These are phyloP conservation scores for Thinocorus orbignyianus DNA, from an alignment of 2,113 vertebrate genomes.

Conservation along the genomic window DNA sequence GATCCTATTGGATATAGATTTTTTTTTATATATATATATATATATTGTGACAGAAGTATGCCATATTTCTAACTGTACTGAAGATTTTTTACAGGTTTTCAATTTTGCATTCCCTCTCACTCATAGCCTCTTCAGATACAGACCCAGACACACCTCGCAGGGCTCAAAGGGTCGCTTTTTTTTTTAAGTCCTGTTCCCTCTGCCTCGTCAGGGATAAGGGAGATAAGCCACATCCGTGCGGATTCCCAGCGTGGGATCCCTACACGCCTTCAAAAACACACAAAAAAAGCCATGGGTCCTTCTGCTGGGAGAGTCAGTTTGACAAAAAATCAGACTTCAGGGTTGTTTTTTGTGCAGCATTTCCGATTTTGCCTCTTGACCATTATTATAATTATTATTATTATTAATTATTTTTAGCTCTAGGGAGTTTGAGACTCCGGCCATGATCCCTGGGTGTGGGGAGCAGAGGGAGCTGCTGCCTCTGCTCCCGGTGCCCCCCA, in stretches of 20 bases:
- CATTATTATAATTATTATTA: not conserved
- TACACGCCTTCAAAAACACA: not conserved
- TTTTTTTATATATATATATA: not conserved
- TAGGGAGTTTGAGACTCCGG: not conserved
- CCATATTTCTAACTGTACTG: conserved; percentile 72
- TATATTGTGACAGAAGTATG: conserved; percentile 66
- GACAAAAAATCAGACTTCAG: not conserved
- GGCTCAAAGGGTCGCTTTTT: conserved; percentile 9
- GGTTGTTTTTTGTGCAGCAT: not conserved
- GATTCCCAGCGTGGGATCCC: not conserved
- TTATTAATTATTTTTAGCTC: not conserved
- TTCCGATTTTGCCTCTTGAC: conserved; percentile 4
- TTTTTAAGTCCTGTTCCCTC: not conserved
- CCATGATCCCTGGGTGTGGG: not conserved
- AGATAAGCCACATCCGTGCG: not conserved
- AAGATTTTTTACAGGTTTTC: conserved; percentile 66
- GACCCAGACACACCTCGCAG: not conserved
- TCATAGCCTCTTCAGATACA: conserved; percentile 17
- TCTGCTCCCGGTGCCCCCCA: not conserved
- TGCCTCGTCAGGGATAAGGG: not conserved
- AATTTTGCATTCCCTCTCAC: conserved; percentile 61
- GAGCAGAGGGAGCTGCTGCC: not conserved
- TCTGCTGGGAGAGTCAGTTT: not conserved
- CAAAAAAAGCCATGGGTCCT: not conserved
- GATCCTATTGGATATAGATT: conserved; percentile 53